A percentile compares a stretch with the other conserved stretches of the same genome.
phyloP scores from a whole-genome alignment of 1,140 invertebrate genomes.

The Lordiphosa collinella region DNA sequence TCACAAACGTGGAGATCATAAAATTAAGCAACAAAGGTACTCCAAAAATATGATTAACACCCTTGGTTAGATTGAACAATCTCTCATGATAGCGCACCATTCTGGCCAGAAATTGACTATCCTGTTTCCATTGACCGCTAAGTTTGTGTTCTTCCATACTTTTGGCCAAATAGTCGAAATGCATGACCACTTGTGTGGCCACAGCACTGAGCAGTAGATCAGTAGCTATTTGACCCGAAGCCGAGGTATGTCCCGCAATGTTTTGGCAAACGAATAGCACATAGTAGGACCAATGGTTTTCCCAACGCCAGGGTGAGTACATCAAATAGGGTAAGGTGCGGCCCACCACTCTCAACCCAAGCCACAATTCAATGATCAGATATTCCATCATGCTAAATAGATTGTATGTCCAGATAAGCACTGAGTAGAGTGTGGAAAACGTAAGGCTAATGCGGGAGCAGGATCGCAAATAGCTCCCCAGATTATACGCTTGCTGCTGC shows the following conservation, averaged over 20 bases:
- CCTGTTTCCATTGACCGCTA: slow-evolving; percentile 24
- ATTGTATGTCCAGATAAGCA: slow-evolving; percentile 72
- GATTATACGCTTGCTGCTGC: slow-evolving; percentile 30
- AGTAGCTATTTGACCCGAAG: slow-evolving; percentile 61
- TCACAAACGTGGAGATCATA: slow-evolving; percentile 63
- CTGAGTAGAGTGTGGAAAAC: slow-evolving; percentile 54
- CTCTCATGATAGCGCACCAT: slow-evolving; percentile 46
- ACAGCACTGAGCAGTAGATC: slow-evolving; percentile 60
- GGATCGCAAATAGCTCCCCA: slow-evolving; percentile 40
- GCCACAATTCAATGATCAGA: slow-evolving; percentile 48
- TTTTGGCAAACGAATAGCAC: slow-evolving; percentile 34
- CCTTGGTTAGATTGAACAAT: slow-evolving; percentile 19
- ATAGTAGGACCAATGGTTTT: slow-evolving; percentile 50
- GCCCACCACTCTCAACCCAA: slow-evolving; percentile 29
- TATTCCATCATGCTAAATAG: slow-evolving; percentile 55
- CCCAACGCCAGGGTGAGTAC: slow-evolving; percentile 52
- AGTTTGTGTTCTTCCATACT: slow-evolving; percentile 20
- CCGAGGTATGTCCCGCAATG: slow-evolving; percentile 59
- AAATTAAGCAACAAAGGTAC: slow-evolving; percentile 57
- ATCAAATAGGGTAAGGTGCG: slow-evolving; percentile 49
- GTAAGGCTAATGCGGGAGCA: slow-evolving; percentile 38
- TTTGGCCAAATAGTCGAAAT: slow-evolving; percentile 49
- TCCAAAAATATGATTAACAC: slow-evolving; percentile 56
- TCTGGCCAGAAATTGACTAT: slow-evolving; percentile 16
- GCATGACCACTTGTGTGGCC: slow-evolving; percentile 63